Percentiles rank a stretch among this genome's conserved stretches.
Evolutionary conservation across 2,113 vertebrate species (phyloP).

Genomic region (human (Homo sapiens)): DNA sequence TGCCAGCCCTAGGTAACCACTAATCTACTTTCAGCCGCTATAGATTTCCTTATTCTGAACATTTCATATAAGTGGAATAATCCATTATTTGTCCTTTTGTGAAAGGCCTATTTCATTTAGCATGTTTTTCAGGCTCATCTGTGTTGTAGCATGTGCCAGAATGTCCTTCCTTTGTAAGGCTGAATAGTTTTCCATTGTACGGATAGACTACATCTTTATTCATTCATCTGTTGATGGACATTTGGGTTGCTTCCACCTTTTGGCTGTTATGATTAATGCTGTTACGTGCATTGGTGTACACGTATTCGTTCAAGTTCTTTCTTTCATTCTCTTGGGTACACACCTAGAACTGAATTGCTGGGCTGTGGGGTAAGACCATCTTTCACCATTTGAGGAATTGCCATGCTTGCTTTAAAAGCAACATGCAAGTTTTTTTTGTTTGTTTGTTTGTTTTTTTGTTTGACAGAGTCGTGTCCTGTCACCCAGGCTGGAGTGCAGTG

Average conservation of each 20-base stretch:
- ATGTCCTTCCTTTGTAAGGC: background rate
- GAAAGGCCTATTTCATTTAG: background rate
- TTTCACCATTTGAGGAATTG: background rate
- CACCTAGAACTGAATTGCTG: background rate
- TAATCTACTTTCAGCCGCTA: background rate
- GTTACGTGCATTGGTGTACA: accelerated
- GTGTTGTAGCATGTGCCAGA: background rate
- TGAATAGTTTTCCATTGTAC: background rate
- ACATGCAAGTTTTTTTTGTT: background rate
- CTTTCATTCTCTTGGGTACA: background rate
- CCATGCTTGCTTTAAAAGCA: background rate
- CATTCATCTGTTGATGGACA: background rate
- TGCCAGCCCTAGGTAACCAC: background rate
- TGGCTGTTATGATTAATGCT: background rate
- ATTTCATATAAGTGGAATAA: background rate
- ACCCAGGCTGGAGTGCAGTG: too few relatives aligned
- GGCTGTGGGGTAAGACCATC: background rate
- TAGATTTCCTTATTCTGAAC: background rate
- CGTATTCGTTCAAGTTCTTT: too few relatives aligned
- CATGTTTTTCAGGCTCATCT: background rate
- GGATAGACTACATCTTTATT: background rate
- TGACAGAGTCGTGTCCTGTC: too few relatives aligned
- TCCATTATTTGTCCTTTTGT: background rate
- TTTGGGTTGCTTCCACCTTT: background rate
- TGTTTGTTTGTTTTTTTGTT: too few relatives aligned